phyloP scores from a whole-genome alignment of 2,888 invertebrate species.

The Octodonta nipae region DNA sequence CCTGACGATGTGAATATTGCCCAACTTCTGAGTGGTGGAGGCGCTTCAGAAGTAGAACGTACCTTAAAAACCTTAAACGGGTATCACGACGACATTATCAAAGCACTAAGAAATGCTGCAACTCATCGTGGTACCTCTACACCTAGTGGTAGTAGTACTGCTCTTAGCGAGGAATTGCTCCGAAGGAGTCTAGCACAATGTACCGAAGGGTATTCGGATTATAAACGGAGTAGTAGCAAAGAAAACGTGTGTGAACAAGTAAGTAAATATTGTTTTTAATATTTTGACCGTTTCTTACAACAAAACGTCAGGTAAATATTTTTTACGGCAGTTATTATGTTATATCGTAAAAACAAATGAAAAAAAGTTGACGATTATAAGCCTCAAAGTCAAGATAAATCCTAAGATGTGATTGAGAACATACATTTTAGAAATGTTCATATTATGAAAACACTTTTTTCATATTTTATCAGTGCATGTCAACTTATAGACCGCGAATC shows the following conservation, averaged over 20 bases:
- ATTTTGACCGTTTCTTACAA: too few relatives aligned
- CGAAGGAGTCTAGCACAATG: conserved; percentile 55
- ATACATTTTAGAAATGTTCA: too few relatives aligned
- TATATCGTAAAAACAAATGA: too few relatives aligned
- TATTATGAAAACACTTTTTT: too few relatives aligned
- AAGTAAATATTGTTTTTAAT: conserved; percentile 16
- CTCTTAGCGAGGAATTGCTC: conserved; percentile 54
- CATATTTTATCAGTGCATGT: too few relatives aligned
- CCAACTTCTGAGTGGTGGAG: conserved; percentile 40
- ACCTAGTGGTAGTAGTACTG: conserved; percentile 50
- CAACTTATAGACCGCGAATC: too few relatives aligned
- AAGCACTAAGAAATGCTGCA: conserved; percentile 76
- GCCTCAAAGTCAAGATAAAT: too few relatives aligned
- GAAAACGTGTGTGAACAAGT: conserved; percentile 63
- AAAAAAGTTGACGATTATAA: too few relatives aligned
- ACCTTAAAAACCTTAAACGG: conserved; percentile 73
- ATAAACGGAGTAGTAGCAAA: conserved; percentile 48
- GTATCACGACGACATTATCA: conserved; percentile 83
- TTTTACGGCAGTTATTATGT: too few relatives aligned
- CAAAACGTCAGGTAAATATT: too few relatives aligned
- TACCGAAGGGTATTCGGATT: conserved; percentile 43
- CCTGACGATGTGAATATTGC: conserved; percentile 50
- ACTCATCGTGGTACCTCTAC: conserved; percentile 46
- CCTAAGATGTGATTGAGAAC: too few relatives aligned
- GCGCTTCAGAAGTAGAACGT: conserved; percentile 66